Evolutionary conservation across 2,888 invertebrate genomes (phyloP).

Genomic region (Acleris sparsana): DNA sequence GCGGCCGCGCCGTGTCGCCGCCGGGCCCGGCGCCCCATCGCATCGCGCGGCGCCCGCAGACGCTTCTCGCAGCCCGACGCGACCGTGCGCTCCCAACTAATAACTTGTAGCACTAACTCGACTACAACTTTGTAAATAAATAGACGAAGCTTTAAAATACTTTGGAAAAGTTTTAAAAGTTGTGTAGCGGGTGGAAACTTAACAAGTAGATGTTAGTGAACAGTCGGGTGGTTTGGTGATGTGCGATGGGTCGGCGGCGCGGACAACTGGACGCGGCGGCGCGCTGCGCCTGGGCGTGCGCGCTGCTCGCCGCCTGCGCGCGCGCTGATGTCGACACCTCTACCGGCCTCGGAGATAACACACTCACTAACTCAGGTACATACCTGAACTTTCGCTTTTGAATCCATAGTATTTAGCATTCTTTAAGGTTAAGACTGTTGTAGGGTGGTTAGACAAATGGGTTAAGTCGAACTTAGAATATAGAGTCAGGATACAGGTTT

Average conservation of each 20-base stretch:
- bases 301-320: slow-evolving; percentile 59
- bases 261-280: slow-evolving; percentile 46
- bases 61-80: slow-evolving; percentile 40
- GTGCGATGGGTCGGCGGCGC: slow-evolving; percentile 75
- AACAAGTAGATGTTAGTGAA: slow-evolving; percentile 27
- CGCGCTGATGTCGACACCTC: slow-evolving; percentile 77
- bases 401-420: too few relatives aligned
- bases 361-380: slow-evolving; percentile 75
- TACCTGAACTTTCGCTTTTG: neutral
- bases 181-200: slow-evolving; percentile 25
- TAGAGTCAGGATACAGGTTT: too few relatives aligned
- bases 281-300: slow-evolving; percentile 77
- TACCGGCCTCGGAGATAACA: slow-evolving; percentile 78
- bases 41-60: slow-evolving; percentile 52
- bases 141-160: slow-evolving; percentile 17
- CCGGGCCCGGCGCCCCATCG: slow-evolving; percentile 72
- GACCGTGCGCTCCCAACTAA: slow-evolving; percentile 42
- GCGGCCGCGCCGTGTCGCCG: slow-evolving; percentile 70
- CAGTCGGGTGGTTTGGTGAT: slow-evolving; percentile 59
- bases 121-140: slow-evolving; percentile 37
- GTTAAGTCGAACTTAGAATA: too few relatives aligned
- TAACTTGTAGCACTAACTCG: slow-evolving; percentile 20
- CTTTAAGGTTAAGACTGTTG: too few relatives aligned
- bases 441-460: too few relatives aligned
- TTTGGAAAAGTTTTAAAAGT: slow-evolving; percentile 12